phyloP scores from a whole-genome alignment of 2,113 vertebrate genomes.

The Albula glossodonta region DNA sequence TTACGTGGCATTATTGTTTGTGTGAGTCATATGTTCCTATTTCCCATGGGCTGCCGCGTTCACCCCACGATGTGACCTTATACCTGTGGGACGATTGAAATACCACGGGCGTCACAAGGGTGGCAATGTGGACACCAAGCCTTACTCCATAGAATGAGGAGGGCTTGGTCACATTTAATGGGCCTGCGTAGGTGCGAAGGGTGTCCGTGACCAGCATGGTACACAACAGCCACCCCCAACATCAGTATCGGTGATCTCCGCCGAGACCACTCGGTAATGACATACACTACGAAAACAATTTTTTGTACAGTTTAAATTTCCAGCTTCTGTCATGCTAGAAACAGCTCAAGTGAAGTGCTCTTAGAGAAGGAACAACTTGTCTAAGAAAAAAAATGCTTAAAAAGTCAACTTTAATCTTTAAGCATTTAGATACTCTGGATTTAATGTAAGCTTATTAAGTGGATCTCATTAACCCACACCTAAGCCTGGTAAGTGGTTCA shows the following conservation, averaged over 20 bases:
- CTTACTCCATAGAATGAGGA: background rate
- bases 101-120: background rate
- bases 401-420: constrained; percentile 21
- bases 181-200: background rate
- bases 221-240: background rate
- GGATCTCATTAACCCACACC: constrained; percentile 53
- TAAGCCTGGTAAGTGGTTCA: constrained; percentile 61
- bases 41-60: constrained; percentile 13
- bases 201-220: background rate
- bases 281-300: background rate
- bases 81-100: background rate
- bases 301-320: background rate
- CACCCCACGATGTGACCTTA: constrained; percentile 3
- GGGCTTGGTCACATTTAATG: background rate
- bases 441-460: constrained; percentile 63
- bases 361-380: background rate
- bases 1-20: constrained; percentile 36
- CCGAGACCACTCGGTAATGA: background rate
- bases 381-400: background rate
- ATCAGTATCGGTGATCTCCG: too few species aligned
- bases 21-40: constrained; percentile 42
- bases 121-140: background rate
- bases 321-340: background rate
- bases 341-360: background rate
- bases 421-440: constrained; percentile 33